Evolutionary conservation across 1,140 invertebrate species (phyloP).

Genomic region (Pteromalus puparum): DNA sequence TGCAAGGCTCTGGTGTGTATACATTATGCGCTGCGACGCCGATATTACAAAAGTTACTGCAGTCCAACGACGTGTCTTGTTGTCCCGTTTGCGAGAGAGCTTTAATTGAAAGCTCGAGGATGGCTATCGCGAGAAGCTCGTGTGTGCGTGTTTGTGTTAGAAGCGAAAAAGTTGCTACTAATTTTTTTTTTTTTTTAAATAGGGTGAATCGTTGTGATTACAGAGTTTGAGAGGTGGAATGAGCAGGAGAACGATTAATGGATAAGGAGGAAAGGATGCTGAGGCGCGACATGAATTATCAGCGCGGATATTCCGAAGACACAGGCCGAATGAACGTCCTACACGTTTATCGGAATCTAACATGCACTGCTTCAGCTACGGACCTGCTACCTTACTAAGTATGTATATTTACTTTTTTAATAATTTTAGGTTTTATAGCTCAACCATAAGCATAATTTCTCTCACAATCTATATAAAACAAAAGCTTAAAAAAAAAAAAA

Average conservation of each 20-base stretch:
- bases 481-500: too few species aligned
- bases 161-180: not conserved
- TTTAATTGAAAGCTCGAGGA: not conserved
- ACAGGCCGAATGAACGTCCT: constrained; percentile 56
- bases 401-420: too few species aligned
- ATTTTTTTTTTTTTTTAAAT: not conserved
- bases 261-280: constrained; percentile 52
- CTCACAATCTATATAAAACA: not conserved
- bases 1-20: not conserved
- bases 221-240: constrained; percentile 31
- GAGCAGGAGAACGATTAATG: constrained; percentile 30
- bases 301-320: constrained; percentile 58
- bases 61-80: too few species aligned
- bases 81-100: not conserved
- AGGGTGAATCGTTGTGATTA: not conserved
- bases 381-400: constrained; percentile 61
- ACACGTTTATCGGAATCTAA: constrained; percentile 62
- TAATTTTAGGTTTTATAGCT: too few species aligned
- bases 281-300: constrained; percentile 65
- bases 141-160: too few species aligned
- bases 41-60: constrained; percentile 4
- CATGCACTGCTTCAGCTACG: constrained; percentile 62
- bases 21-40: not conserved
- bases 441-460: too few species aligned
- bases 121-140: too few species aligned